Evolutionary conservation across 2,888 invertebrate species (phyloP).

Genomic region (Callimorpha dominula): DNA sequence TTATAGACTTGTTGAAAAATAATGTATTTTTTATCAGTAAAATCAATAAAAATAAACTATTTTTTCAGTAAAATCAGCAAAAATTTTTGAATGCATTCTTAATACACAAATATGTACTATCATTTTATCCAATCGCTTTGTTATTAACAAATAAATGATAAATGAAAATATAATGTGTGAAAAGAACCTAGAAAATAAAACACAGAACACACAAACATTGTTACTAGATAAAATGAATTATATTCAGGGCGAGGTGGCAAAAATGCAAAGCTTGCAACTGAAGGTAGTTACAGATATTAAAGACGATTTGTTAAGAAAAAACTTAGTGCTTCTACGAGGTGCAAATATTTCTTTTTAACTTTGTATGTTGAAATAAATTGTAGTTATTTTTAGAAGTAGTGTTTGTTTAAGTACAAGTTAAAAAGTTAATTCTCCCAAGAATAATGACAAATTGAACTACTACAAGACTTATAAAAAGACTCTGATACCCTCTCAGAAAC

Average conservation of each 20-base stretch:
- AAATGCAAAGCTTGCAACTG: conserved; percentile 55
- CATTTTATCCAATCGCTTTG: too few species aligned
- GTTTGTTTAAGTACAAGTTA: background rate
- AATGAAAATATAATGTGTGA: background rate
- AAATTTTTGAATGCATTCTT: too few species aligned
- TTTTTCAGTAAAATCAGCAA: background rate
- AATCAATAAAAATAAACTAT: background rate
- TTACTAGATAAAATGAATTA: conserved; percentile 53
- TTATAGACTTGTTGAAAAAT: too few species aligned
- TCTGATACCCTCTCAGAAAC: background rate
- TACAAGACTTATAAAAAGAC: background rate
- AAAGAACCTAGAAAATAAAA: background rate
- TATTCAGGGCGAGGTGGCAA: conserved; percentile 45
- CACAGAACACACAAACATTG: conserved; percentile 30
- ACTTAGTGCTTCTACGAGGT: conserved; percentile 40
- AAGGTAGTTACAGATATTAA: conserved; percentile 51
- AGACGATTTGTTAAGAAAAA: conserved; percentile 59
- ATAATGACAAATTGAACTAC: background rate
- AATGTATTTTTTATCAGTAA: too few species aligned
- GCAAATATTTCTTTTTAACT: conserved; percentile 48
- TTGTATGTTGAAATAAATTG: conserved; percentile 38
- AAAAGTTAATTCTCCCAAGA: background rate
- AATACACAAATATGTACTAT: background rate
- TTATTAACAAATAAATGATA: background rate
- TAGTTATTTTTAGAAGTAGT: background rate